Conservation (phyloP, 2,113 vertebrate species). For the Muntiacus muntjak region DNA sequence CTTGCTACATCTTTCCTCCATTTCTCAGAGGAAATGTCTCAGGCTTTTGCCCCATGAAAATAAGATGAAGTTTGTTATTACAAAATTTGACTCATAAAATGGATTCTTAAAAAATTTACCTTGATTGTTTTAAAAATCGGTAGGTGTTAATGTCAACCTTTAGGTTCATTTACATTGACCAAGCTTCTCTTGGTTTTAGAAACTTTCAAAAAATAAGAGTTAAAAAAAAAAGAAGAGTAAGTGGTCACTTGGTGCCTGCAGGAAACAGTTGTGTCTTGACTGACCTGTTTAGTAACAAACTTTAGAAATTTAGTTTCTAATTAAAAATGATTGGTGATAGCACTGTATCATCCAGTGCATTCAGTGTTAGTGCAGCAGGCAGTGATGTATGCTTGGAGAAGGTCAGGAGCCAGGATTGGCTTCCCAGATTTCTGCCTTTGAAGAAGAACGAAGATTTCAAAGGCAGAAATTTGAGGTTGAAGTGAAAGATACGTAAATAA, state of each 20-base stretch:
- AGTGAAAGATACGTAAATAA: conserved; percentile 6
- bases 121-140: neutral
- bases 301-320: neutral
- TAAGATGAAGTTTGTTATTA: conserved; percentile 24
- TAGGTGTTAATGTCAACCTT: neutral
- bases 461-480: conserved; percentile 28
- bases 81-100: neutral
- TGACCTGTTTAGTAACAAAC: neutral
- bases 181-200: neutral
- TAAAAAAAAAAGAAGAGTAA: neutral
- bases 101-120: neutral
- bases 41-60: neutral
- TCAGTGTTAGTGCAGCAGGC: neutral
- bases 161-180: neutral
- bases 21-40: neutral
- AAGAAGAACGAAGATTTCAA: neutral
- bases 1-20: neutral
- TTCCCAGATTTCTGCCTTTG: conserved; percentile 21
- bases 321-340: neutral
- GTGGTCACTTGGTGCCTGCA: neutral
- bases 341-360: too few species aligned
- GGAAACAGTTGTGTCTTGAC: neutral
- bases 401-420: neutral
- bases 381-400: neutral
- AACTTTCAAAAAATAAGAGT: neutral